Conservation (phyloP, 2,888 invertebrate species). For the Automeris io region DNA sequence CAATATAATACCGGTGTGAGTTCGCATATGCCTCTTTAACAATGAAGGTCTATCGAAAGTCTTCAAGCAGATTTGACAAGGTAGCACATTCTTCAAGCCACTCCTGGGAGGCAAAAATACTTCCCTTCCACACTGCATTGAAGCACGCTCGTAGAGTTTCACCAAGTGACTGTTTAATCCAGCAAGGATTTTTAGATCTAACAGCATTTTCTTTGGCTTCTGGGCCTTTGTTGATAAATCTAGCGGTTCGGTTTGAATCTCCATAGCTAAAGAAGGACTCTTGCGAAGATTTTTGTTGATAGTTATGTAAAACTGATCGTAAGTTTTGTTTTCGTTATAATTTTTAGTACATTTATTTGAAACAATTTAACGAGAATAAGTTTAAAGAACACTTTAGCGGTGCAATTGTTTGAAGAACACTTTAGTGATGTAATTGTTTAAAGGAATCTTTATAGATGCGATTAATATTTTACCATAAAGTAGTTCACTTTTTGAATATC, state of each 20-base stretch:
- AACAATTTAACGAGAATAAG: no score
- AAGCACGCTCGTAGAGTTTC: slow-evolving; percentile 57
- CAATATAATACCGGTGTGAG: slow-evolving; percentile 76
- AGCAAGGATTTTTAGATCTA: slow-evolving; percentile 58
- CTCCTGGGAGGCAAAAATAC: slow-evolving; percentile 24
- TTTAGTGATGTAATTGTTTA: no score
- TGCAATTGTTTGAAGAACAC: no score
- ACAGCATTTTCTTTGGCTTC: slow-evolving; percentile 33
- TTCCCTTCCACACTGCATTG: slow-evolving; percentile 31
- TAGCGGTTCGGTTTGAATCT: slow-evolving; percentile 57
- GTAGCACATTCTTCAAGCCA: slow-evolving; percentile 50
- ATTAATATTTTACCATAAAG: no score
- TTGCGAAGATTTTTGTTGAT: no score
- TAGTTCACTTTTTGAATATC: no score
- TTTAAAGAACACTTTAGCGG: no score
- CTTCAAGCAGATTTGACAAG: slow-evolving; percentile 81
- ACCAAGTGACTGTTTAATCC: slow-evolving; percentile 60
- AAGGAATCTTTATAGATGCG: no score
- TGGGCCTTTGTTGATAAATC: slow-evolving; percentile 51
- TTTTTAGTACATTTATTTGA: no score
- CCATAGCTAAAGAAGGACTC: slow-evolving; percentile 26
- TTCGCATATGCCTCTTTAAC: slow-evolving; percentile 80
- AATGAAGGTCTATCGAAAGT: slow-evolving; percentile 82
- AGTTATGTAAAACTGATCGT: no score
- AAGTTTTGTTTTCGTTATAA: no score